phyloP scores from a whole-genome alignment of 2,888 invertebrate species.

The Siphlonurus alternatus region DNA sequence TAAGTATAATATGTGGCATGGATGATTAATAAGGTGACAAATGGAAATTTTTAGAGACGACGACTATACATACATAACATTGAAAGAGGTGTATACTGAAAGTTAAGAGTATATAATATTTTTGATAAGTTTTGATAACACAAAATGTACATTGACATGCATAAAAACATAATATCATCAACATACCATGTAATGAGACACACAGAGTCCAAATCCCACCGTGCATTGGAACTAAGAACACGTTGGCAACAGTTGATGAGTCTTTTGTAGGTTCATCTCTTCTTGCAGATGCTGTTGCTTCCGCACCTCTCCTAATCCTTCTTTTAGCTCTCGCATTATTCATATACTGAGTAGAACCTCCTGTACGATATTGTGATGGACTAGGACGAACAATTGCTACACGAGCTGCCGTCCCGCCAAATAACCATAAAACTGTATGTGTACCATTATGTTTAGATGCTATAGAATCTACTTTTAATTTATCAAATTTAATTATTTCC shows the following conservation, averaged over 20 bases:
- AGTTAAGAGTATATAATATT: too few species aligned
- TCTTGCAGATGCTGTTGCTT: slow-evolving; percentile 17
- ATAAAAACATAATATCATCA: too few species aligned
- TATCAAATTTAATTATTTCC: slow-evolving; percentile 75
- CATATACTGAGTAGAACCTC: not conserved
- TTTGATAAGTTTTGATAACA: too few species aligned
- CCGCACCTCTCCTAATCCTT: slow-evolving; percentile 19
- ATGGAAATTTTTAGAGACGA: too few species aligned
- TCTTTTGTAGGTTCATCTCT: slow-evolving; percentile 15
- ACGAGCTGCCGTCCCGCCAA: slow-evolving; percentile 17
- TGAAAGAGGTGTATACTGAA: too few species aligned
- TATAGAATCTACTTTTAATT: slow-evolving; percentile 35
- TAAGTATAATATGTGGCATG: too few species aligned
- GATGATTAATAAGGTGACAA: too few species aligned
- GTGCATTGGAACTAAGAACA: slow-evolving; percentile 69
- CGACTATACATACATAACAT: too few species aligned
- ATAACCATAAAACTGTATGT: slow-evolving; percentile 13
- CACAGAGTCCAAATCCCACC: slow-evolving; percentile 86
- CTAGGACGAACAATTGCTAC: slow-evolving; percentile 3
- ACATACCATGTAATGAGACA: slow-evolving; percentile 58
- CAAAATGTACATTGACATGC: too few species aligned
- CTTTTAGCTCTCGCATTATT: not conserved
- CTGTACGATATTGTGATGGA: not conserved
- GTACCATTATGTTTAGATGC: slow-evolving; percentile 21
- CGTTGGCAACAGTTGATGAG: slow-evolving; percentile 25